Conservation (phyloP, 2,797 vertebrate genomes). For the Eurystomus glaucurus region DNA sequence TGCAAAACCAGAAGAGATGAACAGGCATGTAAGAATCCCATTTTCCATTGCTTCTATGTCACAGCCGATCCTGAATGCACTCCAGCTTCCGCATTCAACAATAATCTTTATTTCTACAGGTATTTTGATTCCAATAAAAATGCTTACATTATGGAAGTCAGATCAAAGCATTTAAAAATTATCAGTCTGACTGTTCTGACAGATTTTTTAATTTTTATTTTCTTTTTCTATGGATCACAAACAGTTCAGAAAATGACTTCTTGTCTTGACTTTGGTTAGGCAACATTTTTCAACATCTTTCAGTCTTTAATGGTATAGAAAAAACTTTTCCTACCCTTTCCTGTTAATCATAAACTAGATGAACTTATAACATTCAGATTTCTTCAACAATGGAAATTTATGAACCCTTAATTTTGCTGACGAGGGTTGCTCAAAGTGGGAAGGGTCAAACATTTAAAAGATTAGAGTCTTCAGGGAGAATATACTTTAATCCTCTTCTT, state of each 20-base stretch:
- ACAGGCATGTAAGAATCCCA: neutral
- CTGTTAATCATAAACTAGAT: neutral
- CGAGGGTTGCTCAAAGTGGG: neutral
- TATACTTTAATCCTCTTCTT: neutral
- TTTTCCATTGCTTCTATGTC: neutral
- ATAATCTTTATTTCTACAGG: neutral
- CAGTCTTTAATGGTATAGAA: neutral
- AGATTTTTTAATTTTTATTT: neutral
- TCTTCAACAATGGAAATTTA: neutral
- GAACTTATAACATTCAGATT: neutral
- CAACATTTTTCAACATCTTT: neutral
- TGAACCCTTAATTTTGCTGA: neutral
- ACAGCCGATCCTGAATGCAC: neutral
- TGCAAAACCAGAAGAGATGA: neutral
- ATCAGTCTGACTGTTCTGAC: neutral
- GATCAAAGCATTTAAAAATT: constrained; percentile 4
- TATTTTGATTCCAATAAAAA: neutral
- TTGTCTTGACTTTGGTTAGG: neutral
- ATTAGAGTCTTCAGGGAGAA: neutral
- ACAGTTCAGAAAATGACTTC: neutral
- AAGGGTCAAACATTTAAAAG: neutral
- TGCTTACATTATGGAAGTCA: neutral
- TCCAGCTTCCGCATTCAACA: neutral
- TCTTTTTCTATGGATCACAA: neutral
- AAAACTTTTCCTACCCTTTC: neutral